These are phyloP conservation scores for Tamandua tetradactyla DNA, from an alignment of 2,797 vertebrate species.

Conservation along the genomic window DNA sequence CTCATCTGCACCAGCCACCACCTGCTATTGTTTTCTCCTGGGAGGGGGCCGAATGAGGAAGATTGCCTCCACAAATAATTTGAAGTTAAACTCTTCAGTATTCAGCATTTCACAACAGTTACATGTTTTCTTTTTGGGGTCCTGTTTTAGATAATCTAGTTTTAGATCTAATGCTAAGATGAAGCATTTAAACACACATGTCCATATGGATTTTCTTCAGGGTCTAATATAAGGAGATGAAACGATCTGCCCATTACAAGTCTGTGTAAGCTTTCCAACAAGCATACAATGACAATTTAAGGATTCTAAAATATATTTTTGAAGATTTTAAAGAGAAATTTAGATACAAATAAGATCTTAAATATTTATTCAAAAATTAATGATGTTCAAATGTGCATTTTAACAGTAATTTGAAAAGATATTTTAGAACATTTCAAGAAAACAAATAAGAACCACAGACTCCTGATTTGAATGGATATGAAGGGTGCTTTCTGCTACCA, in stretches of 20 bases:
- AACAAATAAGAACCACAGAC: background rate
- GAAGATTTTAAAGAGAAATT: constrained; percentile 10
- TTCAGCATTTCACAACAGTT: background rate
- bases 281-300: background rate
- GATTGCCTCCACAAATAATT: background rate
- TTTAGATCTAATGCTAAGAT: background rate
- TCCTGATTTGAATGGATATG: background rate
- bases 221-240: background rate
- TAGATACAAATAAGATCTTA: background rate
- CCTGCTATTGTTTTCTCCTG: background rate
- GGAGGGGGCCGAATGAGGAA: background rate
- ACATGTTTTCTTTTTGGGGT: background rate
- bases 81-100: no score
- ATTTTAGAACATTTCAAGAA: constrained; percentile 22
- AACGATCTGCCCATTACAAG: background rate
- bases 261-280: background rate
- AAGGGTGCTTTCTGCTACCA: background rate
- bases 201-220: background rate
- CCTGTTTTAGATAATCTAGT: background rate
- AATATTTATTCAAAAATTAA: constrained; percentile 17
- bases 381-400: background rate
- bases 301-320: background rate
- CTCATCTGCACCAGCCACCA: no score
- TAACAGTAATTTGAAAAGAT: background rate
- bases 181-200: background rate